Conservation (phyloP, 2,888 invertebrate genomes). For the Coenonympha glycerion region DNA sequence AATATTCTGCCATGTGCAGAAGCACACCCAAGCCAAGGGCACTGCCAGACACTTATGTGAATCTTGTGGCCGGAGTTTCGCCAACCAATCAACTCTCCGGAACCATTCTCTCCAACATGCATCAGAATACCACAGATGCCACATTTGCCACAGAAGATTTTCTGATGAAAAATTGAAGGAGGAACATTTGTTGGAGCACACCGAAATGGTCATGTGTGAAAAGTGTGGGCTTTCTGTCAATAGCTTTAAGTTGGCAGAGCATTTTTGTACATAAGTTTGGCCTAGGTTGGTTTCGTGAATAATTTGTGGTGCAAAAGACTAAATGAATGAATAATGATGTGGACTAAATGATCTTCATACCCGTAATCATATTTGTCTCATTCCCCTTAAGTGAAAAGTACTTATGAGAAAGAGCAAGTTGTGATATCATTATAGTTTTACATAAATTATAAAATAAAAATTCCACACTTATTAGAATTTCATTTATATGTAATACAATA, state of each 20-base stretch:
- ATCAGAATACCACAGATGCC: constrained; percentile 37
- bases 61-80: constrained; percentile 60
- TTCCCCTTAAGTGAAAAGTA: not conserved
- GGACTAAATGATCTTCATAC: too few species aligned
- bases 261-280: constrained; percentile 35
- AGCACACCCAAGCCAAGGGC: constrained; percentile 54
- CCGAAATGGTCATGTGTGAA: constrained; percentile 57
- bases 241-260: constrained; percentile 40
- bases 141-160: constrained; percentile 45
- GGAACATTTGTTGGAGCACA: constrained; percentile 46
- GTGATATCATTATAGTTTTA: not conserved
- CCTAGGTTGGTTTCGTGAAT: not conserved
- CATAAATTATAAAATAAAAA: not conserved
- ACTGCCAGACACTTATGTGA: constrained; percentile 58
- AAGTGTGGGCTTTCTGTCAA: constrained; percentile 54
- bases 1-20: constrained; percentile 76
- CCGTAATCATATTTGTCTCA: too few species aligned
- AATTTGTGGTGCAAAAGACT: not conserved
- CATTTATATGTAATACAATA: constrained; percentile 5
- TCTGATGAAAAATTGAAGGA: constrained; percentile 37
- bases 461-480: not conserved
- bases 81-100: constrained; percentile 45
- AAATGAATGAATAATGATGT: too few species aligned
- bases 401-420: not conserved
- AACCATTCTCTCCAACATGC: constrained; percentile 51